Base-by-base conservation (phyloP, 2,797 vertebrate species). In the Cetoscarus ocellatus region DNA sequence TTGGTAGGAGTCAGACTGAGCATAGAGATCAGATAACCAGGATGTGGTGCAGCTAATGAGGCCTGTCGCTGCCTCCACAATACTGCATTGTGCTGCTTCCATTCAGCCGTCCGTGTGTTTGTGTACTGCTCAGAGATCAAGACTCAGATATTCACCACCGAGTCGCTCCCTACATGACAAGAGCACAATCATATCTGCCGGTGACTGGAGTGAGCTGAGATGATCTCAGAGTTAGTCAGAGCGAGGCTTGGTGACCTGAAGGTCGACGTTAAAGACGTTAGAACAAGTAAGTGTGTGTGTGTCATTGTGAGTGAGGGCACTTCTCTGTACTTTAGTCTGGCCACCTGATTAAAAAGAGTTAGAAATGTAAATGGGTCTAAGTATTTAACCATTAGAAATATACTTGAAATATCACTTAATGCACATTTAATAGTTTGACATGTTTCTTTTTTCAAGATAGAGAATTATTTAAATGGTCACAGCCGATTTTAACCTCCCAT, bases 41-140 rank as follows among this genome's bases (percentile, higher is more conserved):
- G 84, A 85, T 85, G 82, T 79, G 79, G 80, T 70, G 66, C 68
- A 45, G 57, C 79, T 90, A 91, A 91, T 87, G 90, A 90, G 78
- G 85, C 83, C 83, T 74, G 89, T 84, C 77, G 38, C 74, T 77
- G 78, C 55, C 50, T 59, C 43, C 70, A 88, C 82, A 92, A 87
- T 85, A 66, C 47, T 1, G 68, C 82, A 84, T 87, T 88, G 85
- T 88, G 74, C 57, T 3, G 60, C n/a, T 75, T 43, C 47, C 61
- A 63, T 80, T 77, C 65, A 66, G 53, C 54, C 67, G 40, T 50
- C 66, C 13, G 4, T 62, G 70, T 80, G 83, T 69, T 87, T 73
- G 70, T 64, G 70, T 61, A 18, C 77, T 8, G 48, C 54, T 86
- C 76, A 69, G 69, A 91, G 87, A 92, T 87, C 77, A 63, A 78